These are phyloP conservation scores for Scleropages formosus DNA, from an alignment of 2,797 vertebrate genomes.

Conservation along the genomic window DNA sequence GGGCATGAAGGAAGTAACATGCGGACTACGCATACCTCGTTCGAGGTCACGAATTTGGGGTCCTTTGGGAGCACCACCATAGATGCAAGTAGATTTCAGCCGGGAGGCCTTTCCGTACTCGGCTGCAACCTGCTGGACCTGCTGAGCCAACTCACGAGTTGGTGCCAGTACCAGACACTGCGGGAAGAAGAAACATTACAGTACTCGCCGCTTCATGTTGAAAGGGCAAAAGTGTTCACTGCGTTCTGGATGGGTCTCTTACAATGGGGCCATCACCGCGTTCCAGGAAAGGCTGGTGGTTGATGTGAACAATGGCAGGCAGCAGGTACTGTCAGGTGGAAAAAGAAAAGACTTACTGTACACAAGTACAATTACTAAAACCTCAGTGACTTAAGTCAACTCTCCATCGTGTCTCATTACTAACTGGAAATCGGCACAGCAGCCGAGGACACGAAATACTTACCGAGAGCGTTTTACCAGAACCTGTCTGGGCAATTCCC, in stretches of 20 bases:
- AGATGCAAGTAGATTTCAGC: conserved; percentile 92
- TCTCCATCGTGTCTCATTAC: no score
- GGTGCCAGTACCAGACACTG: conserved; percentile 94
- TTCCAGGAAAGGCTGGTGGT: conserved; percentile 94
- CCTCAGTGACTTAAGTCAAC: no score
- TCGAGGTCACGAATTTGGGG: conserved; percentile 93
- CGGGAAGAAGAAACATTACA: neutral
- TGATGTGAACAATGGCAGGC: conserved; percentile 95
- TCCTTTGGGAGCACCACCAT: conserved; percentile 93
- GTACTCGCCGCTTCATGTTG: neutral
- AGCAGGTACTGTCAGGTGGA: conserved; percentile 80
- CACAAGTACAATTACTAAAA: no score
- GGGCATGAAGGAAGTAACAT: neutral
- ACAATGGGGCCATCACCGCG: conserved; percentile 95
- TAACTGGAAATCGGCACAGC: no score
- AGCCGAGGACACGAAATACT: conserved; percentile 43
- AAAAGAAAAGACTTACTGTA: neutral
- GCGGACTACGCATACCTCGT: conserved; percentile 68
- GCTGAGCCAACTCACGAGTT: conserved; percentile 91
- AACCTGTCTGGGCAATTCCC: conserved; percentile 94
- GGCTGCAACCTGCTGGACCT: conserved; percentile 93
- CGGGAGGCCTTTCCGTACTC: conserved; percentile 91
- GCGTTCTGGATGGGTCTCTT: conserved; percentile 58
- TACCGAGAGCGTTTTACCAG: conserved; percentile 93
- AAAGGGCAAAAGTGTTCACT: neutral